A percentile compares a stretch with the other conserved stretches of the same genome.
phyloP scores from a whole-genome alignment of 2,888 invertebrate species.

The Tenodera sinensis region DNA sequence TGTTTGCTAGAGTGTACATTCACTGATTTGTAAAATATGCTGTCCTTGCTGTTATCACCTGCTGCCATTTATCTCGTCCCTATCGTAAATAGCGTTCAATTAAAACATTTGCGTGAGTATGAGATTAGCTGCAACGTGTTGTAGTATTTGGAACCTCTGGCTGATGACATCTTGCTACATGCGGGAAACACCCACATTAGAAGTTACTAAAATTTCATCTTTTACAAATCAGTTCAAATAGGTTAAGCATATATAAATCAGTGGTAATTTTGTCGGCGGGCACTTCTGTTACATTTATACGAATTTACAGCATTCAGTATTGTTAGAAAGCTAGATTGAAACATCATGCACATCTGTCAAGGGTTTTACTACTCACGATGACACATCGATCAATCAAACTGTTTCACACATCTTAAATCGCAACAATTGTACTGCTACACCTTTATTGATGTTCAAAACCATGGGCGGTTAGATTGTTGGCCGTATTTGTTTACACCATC shows the following conservation, averaged over 20 bases:
- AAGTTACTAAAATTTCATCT: background rate
- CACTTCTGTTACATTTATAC: background rate
- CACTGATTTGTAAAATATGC: background rate
- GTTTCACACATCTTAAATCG: background rate
- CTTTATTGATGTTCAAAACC: constrained; percentile 13
- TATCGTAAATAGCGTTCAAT: background rate
- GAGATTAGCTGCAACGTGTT: background rate
- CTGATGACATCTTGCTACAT: background rate
- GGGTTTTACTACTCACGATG: background rate
- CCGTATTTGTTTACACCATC: constrained; percentile 26
- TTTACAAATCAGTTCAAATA: background rate
- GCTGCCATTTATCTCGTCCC: background rate
- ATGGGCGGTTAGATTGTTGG: constrained; percentile 22
- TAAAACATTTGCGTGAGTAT: background rate
- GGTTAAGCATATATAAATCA: background rate
- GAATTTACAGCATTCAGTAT: background rate
- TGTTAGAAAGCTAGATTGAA: background rate
- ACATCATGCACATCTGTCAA: background rate
- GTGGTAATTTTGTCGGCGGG: background rate
- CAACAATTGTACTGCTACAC: background rate
- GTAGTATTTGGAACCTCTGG: background rate
- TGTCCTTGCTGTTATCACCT: background rate
- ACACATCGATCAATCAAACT: background rate
- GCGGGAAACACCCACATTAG: background rate
- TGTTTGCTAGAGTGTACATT: no score